Evolutionary conservation across 2,113 vertebrate species (phyloP).

Genomic region (Sterna hirundo): DNA sequence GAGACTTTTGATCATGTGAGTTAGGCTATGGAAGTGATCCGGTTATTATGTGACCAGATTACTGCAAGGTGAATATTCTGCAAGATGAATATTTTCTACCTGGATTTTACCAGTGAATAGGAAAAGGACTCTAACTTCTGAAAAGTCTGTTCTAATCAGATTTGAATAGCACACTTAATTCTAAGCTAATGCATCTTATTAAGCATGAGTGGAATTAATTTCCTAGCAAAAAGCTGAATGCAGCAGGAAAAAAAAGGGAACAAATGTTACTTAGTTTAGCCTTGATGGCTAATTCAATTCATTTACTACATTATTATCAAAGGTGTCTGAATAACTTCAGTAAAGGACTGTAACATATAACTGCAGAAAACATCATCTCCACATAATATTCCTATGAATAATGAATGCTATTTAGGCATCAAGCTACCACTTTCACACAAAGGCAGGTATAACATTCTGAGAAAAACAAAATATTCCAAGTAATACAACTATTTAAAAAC

Average conservation of each 20-base stretch:
- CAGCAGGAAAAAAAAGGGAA: background rate
- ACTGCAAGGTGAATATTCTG: background rate
- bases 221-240: background rate
- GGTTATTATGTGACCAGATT: background rate
- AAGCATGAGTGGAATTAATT: constrained; percentile 12
- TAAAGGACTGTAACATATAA: background rate
- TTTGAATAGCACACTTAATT: background rate
- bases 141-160: background rate
- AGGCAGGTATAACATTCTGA: background rate
- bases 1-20: background rate
- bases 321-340: background rate
- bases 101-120: background rate
- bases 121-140: background rate
- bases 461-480: background rate
- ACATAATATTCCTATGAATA: background rate
- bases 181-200: background rate
- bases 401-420: background rate
- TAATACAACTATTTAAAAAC: background rate
- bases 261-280: background rate
- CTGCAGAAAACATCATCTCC: background rate
- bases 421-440: background rate
- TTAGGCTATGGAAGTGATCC: background rate
- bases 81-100: background rate
- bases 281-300: background rate
- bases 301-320: background rate